A percentile compares a stretch with the other conserved stretches of the same genome.
Conservation (phyloP, 2,888 invertebrate species). For the Drosophila austrosaltans region DNA sequence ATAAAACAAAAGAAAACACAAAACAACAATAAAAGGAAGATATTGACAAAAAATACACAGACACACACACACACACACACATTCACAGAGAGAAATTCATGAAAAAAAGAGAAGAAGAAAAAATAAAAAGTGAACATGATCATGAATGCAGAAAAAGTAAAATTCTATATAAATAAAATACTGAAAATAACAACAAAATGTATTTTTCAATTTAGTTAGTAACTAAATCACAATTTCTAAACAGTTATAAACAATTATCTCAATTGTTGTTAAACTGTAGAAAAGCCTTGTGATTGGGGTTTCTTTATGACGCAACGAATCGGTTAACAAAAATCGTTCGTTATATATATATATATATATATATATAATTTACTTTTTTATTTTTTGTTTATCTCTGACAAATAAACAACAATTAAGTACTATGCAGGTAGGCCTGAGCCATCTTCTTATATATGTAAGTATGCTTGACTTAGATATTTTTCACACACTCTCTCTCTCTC, state of each 20-base stretch:
- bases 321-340: too few relatives aligned
- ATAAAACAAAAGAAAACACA: neutral
- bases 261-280: too few relatives aligned
- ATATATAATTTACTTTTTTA: neutral
- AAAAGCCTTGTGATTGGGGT: too few relatives aligned
- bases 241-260: too few relatives aligned
- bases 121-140: conserved; percentile 58
- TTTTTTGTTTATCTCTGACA: neutral
- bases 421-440: neutral
- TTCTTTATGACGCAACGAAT: too few relatives aligned
- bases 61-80: conserved; percentile 29
- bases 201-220: conserved; percentile 6
- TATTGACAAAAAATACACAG: conserved; percentile 14
- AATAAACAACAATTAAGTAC: neutral
- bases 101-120: conserved; percentile 53
- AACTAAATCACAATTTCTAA: neutral
- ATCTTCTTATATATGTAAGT: conserved; percentile 1
- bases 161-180: conserved; percentile 83
- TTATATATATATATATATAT: too few relatives aligned
- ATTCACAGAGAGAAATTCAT: conserved; percentile 28
- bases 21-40: conserved; percentile 15
- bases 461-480: neutral
- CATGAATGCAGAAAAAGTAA: conserved; percentile 48
- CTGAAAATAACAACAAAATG: conserved; percentile 63
- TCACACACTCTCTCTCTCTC: too few relatives aligned